These are phyloP conservation scores for Wasmannia auropunctata DNA, from an alignment of 1,140 invertebrate genomes.

Conservation along the genomic window DNA sequence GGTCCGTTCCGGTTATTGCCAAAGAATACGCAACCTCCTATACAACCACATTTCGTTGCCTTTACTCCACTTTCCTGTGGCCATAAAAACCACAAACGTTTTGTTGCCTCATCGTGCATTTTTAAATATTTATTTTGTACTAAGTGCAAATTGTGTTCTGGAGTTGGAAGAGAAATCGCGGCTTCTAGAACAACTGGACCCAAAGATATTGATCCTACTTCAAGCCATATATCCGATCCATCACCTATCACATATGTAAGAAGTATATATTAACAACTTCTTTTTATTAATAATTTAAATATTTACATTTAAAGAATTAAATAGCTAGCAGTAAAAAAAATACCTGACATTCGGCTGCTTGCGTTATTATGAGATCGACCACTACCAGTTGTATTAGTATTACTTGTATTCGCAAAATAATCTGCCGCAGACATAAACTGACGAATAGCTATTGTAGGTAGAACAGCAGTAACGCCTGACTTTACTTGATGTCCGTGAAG, in stretches of 20 bases:
- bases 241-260: constrained; percentile 74
- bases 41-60: constrained; percentile 95
- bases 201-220: constrained; percentile 95
- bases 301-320: not conserved
- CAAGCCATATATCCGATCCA: constrained; percentile 93
- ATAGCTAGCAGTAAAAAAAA: not conserved
- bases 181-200: constrained; percentile 97
- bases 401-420: constrained; percentile 84
- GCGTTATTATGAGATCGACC: constrained; percentile 84
- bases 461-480: constrained; percentile 94
- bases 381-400: constrained; percentile 87
- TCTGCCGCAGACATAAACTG: constrained; percentile 89
- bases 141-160: constrained; percentile 90
- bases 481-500: constrained; percentile 96
- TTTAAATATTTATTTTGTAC: constrained; percentile 93
- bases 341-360: constrained; percentile 81
- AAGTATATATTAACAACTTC: not conserved
- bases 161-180: constrained; percentile 92
- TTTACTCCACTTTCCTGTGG: constrained; percentile 87
- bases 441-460: constrained; percentile 91
- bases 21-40: constrained; percentile 97
- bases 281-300: constrained; percentile 40
- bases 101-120: constrained; percentile 94
- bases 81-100: constrained; percentile 98
- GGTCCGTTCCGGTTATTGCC: constrained; percentile 94